phyloP scores from a whole-genome alignment of 2,113 vertebrate genomes.

The Fregetta grallaria region DNA sequence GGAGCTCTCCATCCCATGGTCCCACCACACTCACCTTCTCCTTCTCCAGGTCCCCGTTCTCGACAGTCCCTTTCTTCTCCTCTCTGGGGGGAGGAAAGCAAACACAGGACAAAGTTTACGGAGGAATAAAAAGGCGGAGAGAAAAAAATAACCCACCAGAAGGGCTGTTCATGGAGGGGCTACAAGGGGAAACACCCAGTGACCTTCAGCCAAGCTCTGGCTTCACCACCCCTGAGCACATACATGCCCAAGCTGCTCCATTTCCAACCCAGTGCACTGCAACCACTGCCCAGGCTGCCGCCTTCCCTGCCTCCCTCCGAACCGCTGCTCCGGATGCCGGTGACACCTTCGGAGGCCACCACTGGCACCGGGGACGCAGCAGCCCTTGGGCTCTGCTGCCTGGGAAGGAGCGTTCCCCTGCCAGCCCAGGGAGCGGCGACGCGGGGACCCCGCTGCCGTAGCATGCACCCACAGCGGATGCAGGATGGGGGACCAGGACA shows the following conservation, averaged over 20 bases:
- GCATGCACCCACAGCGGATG: background rate
- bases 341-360: background rate
- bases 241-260: background rate
- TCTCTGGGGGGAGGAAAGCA: constrained; percentile 62
- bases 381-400: background rate
- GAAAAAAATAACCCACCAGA: background rate
- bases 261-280: background rate
- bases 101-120: background rate
- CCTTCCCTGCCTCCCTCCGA: background rate
- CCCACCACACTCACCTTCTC: constrained; percentile 79
- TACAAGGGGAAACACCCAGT: background rate
- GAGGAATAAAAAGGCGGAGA: background rate
- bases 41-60: constrained; percentile 83
- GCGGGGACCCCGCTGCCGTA: background rate
- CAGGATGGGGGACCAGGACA: background rate
- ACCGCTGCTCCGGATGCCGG: rapidly evolving
- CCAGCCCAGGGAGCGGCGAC: rapidly evolving
- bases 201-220: background rate
- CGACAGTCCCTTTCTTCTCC: constrained; percentile 72
- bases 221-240: background rate
- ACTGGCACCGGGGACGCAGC: rapidly evolving
- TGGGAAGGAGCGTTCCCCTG: background rate
- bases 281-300: background rate
- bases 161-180: background rate
- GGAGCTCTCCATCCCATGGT: rapidly evolving